Base-by-base conservation (phyloP, 1,140 invertebrate species). In the Aricia agestis region DNA sequence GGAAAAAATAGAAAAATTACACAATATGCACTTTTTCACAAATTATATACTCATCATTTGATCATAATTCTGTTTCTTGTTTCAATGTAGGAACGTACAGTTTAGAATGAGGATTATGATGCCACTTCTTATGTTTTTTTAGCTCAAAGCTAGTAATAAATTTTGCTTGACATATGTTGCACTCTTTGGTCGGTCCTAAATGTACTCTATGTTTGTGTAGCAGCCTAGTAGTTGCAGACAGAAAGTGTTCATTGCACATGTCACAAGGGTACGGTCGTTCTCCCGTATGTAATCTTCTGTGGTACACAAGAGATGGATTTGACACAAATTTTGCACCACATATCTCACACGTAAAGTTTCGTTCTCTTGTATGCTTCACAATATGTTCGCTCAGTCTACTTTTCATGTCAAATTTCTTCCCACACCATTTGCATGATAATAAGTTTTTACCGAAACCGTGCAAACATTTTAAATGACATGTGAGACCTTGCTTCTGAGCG, bases 231-330 rank as follows among this genome's bases (percentile, higher is more conserved):
- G 87, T 88, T 15, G 87, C 80, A 1, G 87, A 90, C 2, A 90
- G 69, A 70, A 90, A 90, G 19, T 81, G 82, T 72, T 86, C 81
- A 70, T 76, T 67, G 67, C 87, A 90, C 18, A 84, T 41, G 10
- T 88, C 82, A 75, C 86, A 90, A n/a, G 76, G 75, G 69, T 79
- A 90, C 2, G 87, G 87, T 65, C 72, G 74, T 67, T 90, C 87
- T 0, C 87, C 87, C 7, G 87, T 90, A 63, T 90, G 87, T 0
- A 90, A 70, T 19, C 87, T 72, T 10, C 71, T 82, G 68, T 90
- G 87, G 32, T 88, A 86, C 0, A 80, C 68, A 63, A 90, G 76
- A 11, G 86, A 83, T 1, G 84, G 76, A 52, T 80, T 74, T 31
- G 84, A 80, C 1, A 88, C 86, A 78, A 90, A 88, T 72, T 81